Evolutionary conservation across 2,113 vertebrate genomes (phyloP), one percentile per base, ranked within the genome.

Genomic region (Coracopsis vasa): DNA sequence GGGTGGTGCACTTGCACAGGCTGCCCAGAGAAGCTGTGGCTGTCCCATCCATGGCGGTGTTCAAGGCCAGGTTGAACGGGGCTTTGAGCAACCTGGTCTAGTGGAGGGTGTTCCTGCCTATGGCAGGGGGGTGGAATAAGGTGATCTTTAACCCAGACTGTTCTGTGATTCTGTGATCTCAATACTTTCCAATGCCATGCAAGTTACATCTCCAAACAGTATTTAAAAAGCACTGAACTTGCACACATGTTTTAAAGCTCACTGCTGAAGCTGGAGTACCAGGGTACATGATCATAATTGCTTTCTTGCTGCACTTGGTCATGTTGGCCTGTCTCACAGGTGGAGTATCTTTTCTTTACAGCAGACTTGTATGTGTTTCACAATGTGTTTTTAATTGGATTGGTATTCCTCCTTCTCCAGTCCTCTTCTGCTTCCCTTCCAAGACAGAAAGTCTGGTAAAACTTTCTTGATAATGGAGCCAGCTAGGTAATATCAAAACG

Each of bases 211-310:
- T 82, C 77, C 29, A 12, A 33, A 67, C 35, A 53, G 44, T 70
- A 64, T 95, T 85, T 91, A 82, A 83, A 66, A 87, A 81, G 13
- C 65, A 84, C 71, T 79, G 58, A 56, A 42, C 84, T 80, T 74
- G 29, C 86, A 42, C 50, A 88, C 86, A 80, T 84, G 86, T 90
- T 89, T 74, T 85, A 67, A 95, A 86, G 93, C 64, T 94, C 89
- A 33, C 61, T 86, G 35, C 82, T 95, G 53, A 16, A 33, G 51
- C 54, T 70, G 75, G 54, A 45, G 86, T 85, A 15, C 80, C 65
- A 41, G 37, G 48, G 72, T 75, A 29, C n/a, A 16, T 18, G 23
- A 69, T 53, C 66, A 74, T 92, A 93, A 60, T 66, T 89, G 53
- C 27, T 82, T 95, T 95, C 92, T 78, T 80, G 51, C 64, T 92